Evolutionary conservation across 2,888 invertebrate species (phyloP).

Genomic region (Eustalomyia histrio): DNA sequence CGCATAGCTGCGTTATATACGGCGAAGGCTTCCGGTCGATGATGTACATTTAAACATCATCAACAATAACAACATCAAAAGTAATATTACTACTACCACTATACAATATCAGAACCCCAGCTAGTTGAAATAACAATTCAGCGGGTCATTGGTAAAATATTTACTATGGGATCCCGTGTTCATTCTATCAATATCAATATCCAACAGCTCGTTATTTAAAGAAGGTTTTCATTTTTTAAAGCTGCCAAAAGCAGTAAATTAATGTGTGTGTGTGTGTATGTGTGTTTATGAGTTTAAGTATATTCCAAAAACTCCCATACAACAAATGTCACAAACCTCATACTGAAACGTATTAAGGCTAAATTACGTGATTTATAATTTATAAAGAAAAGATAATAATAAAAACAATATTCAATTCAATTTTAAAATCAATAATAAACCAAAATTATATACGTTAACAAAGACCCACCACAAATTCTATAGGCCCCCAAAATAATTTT

Average conservation of each 20-base stretch:
- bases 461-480: too few relatives aligned
- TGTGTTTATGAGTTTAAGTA: slow-evolving; percentile 18
- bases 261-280: slow-evolving; percentile 16
- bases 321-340: slow-evolving; percentile 50
- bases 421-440: slow-evolving; percentile 12
- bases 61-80: slow-evolving; percentile 30
- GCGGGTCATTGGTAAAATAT: slow-evolving; percentile 67
- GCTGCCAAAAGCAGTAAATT: slow-evolving; percentile 62
- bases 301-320: slow-evolving; percentile 49
- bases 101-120: slow-evolving; percentile 54
- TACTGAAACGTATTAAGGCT: slow-evolving; percentile 53
- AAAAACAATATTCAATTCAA: background rate
- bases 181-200: slow-evolving; percentile 11
- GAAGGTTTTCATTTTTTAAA: slow-evolving; percentile 41
- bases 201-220: slow-evolving; percentile 46
- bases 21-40: slow-evolving; percentile 78
- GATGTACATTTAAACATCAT: slow-evolving; percentile 70
- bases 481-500: too few relatives aligned
- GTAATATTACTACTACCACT: slow-evolving; percentile 52
- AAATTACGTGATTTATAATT: slow-evolving; percentile 60
- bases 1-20: slow-evolving; percentile 74
- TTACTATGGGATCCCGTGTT: slow-evolving; percentile 25
- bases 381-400: background rate
- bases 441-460: too few relatives aligned
- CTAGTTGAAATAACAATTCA: slow-evolving; percentile 55